These are phyloP conservation scores for Pipistrellus pipistrellus DNA, from an alignment of 2,797 vertebrate species.

Conservation along the genomic window DNA sequence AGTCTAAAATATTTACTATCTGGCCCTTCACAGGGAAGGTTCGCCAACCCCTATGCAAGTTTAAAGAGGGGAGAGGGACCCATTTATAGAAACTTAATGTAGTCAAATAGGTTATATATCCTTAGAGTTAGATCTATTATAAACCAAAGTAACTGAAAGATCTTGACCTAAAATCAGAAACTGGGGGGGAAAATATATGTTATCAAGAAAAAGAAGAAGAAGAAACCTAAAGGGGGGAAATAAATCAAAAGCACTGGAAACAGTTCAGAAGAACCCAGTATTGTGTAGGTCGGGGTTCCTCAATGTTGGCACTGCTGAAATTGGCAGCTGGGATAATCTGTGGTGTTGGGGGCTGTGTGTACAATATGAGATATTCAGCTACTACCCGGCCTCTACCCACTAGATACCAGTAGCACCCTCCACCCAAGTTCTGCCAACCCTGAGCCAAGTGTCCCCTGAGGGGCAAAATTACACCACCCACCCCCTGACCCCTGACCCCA, in stretches of 20 bases:
- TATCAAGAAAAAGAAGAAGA: not conserved
- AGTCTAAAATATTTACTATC: constrained; percentile 49
- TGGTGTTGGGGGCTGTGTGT: not conserved
- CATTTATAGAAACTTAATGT: not conserved
- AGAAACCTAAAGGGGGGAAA: not conserved
- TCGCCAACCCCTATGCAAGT: not conserved
- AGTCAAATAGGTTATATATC: constrained; percentile 10
- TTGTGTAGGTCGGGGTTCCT: not conserved
- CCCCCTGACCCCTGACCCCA: not conserved
- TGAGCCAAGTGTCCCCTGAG: not conserved
- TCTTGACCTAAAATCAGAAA: constrained; percentile 34
- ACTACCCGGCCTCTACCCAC: not conserved
- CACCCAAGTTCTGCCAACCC: not conserved
- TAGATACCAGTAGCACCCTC: not conserved
- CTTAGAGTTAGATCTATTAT: not conserved
- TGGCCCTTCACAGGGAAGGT: not conserved
- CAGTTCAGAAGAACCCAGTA: not conserved
- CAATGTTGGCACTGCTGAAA: not conserved
- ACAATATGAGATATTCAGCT: not conserved
- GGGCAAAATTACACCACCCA: not conserved
- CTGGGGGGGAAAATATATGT: not conserved
- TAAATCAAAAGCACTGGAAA: not conserved
- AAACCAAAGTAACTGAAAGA: constrained; percentile 57
- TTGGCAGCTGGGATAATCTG: not conserved
- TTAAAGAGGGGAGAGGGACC: not conserved